These are phyloP conservation scores for Elephas maximus DNA, from an alignment of 2,113 vertebrate genomes.

Conservation along the genomic window DNA sequence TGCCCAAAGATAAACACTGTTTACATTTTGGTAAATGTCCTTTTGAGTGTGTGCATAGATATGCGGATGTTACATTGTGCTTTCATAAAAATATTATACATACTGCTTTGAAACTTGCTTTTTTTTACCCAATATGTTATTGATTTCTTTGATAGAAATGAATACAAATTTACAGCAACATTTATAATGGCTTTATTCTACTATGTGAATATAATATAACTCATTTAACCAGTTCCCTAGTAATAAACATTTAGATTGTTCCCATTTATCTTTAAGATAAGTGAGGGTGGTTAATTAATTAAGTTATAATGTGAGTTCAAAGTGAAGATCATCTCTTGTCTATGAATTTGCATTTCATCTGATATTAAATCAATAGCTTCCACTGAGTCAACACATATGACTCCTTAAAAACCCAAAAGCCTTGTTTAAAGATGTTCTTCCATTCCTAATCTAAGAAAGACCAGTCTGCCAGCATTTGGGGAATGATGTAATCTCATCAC, in stretches of 20 bases:
- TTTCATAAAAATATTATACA: constrained; percentile 40
- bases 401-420: constrained; percentile 13
- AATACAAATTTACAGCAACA: constrained; percentile 1
- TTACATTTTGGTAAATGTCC: constrained; percentile 44
- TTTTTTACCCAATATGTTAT: background rate
- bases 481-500: background rate
- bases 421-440: constrained; percentile 53
- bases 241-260: constrained; percentile 56
- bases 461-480: constrained; percentile 7
- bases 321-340: constrained; percentile 33
- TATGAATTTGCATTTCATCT: constrained; percentile 49
- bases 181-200: constrained; percentile 35
- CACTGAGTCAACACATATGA: constrained; percentile 45
- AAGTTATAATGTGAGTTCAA: constrained; percentile 32
- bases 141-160: constrained; percentile 21
- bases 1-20: constrained; percentile 37
- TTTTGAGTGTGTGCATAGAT: background rate
- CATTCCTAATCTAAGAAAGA: constrained; percentile 28
- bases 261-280: constrained; percentile 39
- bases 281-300: constrained; percentile 21
- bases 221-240: constrained; percentile 29
- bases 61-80: constrained; percentile 12
- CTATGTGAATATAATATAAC: background rate
- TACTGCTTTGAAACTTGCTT: background rate
- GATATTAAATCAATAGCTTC: constrained; percentile 52